phyloP scores from a whole-genome alignment of 2,797 vertebrate genomes.

The Luscinia megarhynchos region DNA sequence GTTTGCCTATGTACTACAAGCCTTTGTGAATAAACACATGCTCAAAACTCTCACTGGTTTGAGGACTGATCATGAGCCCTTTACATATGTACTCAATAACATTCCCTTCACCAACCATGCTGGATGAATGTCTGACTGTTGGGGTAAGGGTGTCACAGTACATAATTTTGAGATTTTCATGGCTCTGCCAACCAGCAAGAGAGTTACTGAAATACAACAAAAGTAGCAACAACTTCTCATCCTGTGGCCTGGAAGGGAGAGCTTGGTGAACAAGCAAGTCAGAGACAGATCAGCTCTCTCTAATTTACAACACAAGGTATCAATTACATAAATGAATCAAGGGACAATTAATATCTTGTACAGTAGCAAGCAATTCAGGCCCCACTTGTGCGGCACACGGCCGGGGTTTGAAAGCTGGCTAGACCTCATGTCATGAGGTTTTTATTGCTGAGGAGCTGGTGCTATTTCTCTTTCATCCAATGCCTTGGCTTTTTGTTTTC shows the following conservation, averaged over 20 bases:
- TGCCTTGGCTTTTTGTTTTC: conserved; percentile 65
- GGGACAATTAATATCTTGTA: not conserved
- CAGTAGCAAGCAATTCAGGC: conserved; percentile 34
- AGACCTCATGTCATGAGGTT: not conserved
- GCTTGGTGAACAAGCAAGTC: not conserved
- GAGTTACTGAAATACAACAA: not conserved
- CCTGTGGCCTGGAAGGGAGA: not conserved
- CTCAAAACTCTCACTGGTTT: not conserved
- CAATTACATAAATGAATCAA: not conserved
- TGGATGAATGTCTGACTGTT: not conserved
- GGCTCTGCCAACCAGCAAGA: not conserved
- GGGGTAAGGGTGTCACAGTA: not conserved
- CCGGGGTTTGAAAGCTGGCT: conserved; percentile 17
- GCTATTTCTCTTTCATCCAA: conserved; percentile 55
- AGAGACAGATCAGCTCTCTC: not conserved
- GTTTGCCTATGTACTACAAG: not conserved
- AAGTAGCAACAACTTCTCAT: not conserved
- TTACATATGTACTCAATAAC: not conserved
- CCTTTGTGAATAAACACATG: not conserved
- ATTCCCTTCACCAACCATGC: not conserved
- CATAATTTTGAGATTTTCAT: not conserved
- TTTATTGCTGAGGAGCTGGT: conserved; percentile 26
- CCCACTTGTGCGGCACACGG: not conserved
- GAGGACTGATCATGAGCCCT: not conserved
- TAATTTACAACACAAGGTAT: conserved; percentile 10